Evolutionary conservation across 1,140 invertebrate species (phyloP).

Genomic region (Cheumatopsyche charites): DNA sequence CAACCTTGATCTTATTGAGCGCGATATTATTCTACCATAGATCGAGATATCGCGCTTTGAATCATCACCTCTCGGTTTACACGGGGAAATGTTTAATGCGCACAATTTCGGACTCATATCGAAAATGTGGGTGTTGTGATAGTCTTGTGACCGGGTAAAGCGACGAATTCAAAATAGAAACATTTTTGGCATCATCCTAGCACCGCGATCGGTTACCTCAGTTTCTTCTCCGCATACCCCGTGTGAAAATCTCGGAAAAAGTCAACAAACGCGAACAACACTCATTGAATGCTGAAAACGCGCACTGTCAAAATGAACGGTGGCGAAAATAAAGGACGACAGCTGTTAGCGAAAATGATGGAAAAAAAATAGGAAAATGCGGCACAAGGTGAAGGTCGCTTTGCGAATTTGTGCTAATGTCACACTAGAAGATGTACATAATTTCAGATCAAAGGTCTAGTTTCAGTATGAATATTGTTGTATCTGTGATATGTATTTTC

Average conservation of each 20-base stretch:
- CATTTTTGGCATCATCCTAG: constrained; percentile 28
- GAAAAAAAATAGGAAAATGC: not conserved
- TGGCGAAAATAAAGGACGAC: not conserved
- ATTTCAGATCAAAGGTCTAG: too few species aligned
- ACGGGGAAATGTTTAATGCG: not conserved
- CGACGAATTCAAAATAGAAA: constrained; percentile 30
- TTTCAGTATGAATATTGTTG: too few species aligned
- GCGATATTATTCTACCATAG: too few species aligned
- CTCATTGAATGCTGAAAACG: too few species aligned
- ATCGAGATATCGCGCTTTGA: too few species aligned
- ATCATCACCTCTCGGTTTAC: too few species aligned
- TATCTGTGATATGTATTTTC: too few species aligned
- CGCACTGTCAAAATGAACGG: too few species aligned
- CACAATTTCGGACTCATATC: not conserved
- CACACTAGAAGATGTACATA: too few species aligned
- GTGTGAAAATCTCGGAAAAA: not conserved
- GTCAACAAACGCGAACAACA: not conserved
- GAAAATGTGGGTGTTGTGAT: constrained; percentile 23
- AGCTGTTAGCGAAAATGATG: not conserved
- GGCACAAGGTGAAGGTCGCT: constrained; percentile 22
- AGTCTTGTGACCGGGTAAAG: constrained; percentile 18
- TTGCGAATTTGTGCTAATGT: not conserved
- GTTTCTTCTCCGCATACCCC: too few species aligned
- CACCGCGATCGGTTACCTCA: not conserved
- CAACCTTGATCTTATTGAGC: too few species aligned